Evolutionary conservation across 2,797 vertebrate genomes (phyloP).

Genomic region (Sphaeramia orbicularis): DNA sequence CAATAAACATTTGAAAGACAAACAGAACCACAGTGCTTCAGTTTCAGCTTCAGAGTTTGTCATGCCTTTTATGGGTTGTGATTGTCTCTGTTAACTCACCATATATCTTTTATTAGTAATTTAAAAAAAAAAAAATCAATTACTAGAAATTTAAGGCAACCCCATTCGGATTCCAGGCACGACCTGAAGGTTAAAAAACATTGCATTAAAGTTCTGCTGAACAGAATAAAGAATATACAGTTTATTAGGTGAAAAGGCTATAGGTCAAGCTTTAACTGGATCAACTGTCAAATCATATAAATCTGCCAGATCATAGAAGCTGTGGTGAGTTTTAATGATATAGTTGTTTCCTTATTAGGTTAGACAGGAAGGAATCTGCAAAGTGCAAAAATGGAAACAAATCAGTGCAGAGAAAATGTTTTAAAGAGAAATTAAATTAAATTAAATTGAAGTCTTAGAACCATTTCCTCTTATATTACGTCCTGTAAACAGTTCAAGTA

Average conservation of each 20-base stretch:
- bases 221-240: constrained; percentile 1
- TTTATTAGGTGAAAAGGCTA: neutral
- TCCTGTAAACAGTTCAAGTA: neutral
- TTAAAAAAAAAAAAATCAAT: too few relatives aligned
- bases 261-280: neutral
- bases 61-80: too few relatives aligned
- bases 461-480: neutral
- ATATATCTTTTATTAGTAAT: too few relatives aligned
- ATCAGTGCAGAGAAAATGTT: neutral
- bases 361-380: neutral
- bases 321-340: neutral
- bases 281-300: constrained; percentile 12
- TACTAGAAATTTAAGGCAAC: too few relatives aligned
- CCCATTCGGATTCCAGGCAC: too few relatives aligned
- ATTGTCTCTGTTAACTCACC: too few relatives aligned
- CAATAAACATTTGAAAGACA: too few relatives aligned
- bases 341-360: constrained; percentile 1
- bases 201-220: constrained; percentile 6
- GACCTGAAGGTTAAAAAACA: too few relatives aligned
- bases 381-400: neutral
- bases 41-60: too few relatives aligned
- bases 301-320: neutral
- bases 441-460: neutral
- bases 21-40: too few relatives aligned
- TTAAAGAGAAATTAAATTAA: too few relatives aligned